Evolutionary conservation across 1,140 invertebrate genomes (phyloP).

Genomic region (Watersipora subatra): DNA sequence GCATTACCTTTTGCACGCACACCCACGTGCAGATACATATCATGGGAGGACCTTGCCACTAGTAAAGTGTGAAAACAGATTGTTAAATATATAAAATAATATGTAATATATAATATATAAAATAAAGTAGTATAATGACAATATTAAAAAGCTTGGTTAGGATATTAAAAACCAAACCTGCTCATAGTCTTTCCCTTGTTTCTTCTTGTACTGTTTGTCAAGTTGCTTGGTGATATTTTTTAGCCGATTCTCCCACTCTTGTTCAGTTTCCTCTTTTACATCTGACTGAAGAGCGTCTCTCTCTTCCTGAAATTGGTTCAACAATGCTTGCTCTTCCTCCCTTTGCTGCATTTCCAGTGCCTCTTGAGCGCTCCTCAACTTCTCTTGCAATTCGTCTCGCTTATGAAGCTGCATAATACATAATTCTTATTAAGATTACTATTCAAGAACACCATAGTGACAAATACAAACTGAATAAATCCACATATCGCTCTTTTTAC

Average conservation of each 20-base stretch:
- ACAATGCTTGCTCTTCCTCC: neutral
- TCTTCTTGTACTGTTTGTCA: neutral
- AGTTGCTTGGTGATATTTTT: neutral
- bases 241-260: neutral
- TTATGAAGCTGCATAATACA: neutral
- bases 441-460: too few species aligned
- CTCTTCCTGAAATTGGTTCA: neutral
- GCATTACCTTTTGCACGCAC: too few species aligned
- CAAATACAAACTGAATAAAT: too few species aligned
- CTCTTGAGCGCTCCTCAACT: neutral
- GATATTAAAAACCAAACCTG: neutral
- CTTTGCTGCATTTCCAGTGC: neutral
- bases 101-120: too few species aligned
- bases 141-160: neutral
- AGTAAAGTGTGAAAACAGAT: too few species aligned
- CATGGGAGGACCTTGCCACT: too few species aligned
- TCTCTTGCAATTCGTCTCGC: neutral
- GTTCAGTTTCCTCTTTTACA: neutral
- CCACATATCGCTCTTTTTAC: too few species aligned
- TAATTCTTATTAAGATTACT: neutral
- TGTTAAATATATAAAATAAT: too few species aligned
- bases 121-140: neutral
- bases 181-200: neutral
- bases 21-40: too few species aligned
- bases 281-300: neutral